Base-by-base conservation (phyloP, 2,888 invertebrate genomes). In the Oxytorus armatus region DNA sequence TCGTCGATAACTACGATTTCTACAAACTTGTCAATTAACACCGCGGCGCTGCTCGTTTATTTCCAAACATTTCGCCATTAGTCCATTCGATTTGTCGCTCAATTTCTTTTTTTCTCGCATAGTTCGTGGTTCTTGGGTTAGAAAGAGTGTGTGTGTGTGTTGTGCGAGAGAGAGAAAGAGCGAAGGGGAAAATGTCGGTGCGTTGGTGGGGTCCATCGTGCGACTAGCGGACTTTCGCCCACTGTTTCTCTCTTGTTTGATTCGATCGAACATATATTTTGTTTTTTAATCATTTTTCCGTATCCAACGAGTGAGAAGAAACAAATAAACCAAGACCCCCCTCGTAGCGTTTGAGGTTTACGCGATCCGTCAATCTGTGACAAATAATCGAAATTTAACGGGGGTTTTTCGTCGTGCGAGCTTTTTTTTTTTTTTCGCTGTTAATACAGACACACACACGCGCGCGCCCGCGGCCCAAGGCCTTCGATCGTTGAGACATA, bases 151-250 rank as follows among this genome's bases (percentile, higher is more conserved):
- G n/a, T n/a, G 53, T 14, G 66, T 39, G 42, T 29, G 57, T 44
- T 18, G 33, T n/a, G 21, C 36, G 59, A 42, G 25, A 11, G 33
- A 44, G 33, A 47, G 39, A 68, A 39, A 70, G 65, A 75, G 59
- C 65, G 79, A 65, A 59, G 69, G 77, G 65, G 77, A 93, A 93
- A 93, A 94, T 93, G 94, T 93, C 93, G 93, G 93, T 93, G 93
- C 93, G 93, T 93, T 93, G 90, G 90, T 93, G 90, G 90, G 89
- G 88, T 88, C 86, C 86, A 86, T 86, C 87, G 88, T 90, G 87
- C 87, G 88, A 81, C 80, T 81, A 88, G 85, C 86, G 90, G n/a
- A 90, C 86, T 90, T 87, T 88, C 88, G 86, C 87, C 84, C 76
- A 86, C 84, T 83, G 84, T 85, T 85, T 85, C 77, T 82, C 79